Percentiles rank a stretch among this genome's conserved stretches.
Conservation (phyloP, 2,113 vertebrate species). For the Cathartes aura region DNA sequence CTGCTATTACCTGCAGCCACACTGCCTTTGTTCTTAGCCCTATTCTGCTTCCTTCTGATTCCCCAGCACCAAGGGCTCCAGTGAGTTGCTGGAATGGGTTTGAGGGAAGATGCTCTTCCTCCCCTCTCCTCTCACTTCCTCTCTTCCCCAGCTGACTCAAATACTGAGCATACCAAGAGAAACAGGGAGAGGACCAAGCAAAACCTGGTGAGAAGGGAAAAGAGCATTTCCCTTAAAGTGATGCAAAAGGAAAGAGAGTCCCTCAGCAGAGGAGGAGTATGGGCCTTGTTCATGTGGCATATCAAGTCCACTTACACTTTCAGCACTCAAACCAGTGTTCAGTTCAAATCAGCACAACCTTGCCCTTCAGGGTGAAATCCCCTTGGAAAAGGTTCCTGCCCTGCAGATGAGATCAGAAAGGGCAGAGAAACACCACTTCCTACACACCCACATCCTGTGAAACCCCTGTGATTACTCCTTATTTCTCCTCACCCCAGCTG, state of each 20-base stretch:
- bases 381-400: neutral
- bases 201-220: neutral
- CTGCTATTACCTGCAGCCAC: neutral
- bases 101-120: neutral
- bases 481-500: neutral
- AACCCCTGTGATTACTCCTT: neutral
- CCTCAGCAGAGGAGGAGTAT: neutral
- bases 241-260: neutral
- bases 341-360: neutral
- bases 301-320: neutral
- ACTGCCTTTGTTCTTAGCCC: neutral
- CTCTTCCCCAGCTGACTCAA: neutral
- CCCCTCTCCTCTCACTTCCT: neutral
- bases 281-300: neutral
- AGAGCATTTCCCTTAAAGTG: neutral
- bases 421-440: neutral
- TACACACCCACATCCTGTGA: neutral
- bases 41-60: neutral
- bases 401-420: neutral
- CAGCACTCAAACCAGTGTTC: neutral
- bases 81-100: neutral
- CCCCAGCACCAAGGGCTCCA: neutral
- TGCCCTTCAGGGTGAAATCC: neutral
- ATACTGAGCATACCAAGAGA: neutral
- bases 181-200: neutral